Evolutionary conservation across 2,113 vertebrate genomes (phyloP), one percentile per base, ranked within the genome.

Genomic region (Hydropotes inermis): DNA sequence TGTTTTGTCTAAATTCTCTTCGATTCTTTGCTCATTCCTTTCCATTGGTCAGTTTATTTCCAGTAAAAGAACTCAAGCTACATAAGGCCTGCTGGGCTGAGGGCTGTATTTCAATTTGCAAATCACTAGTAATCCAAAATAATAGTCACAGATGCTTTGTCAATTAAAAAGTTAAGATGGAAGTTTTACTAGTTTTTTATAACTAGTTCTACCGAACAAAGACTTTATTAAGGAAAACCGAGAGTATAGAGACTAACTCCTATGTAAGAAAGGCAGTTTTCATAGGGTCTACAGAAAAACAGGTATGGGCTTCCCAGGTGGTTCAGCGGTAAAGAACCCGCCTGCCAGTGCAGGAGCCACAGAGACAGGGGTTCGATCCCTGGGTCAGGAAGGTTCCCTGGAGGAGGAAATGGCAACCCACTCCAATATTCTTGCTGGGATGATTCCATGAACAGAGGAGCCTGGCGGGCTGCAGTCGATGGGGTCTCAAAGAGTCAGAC

Each of bases 1-100:
- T 64, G 76, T 33, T 81, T 95, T 83, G 16, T 83, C 85, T 47
- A 84, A 87, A 58, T 93, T 92, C 5, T 33, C n/a, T 97, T 85
- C 36, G 16, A 86, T 33, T 43, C 43, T 84, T n/a, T 84, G 19
- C 8, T 85, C 15, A 57, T 89, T 84, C 27, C 33, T 97, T 81
- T 91, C 30, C n/a, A 3, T 15, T 95, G 19, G 15, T 13, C 47
- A 57, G 2, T 45, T 3, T 47, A 50, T 45, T 89, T 94, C 8
- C 43, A 76, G 15, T 61, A 61, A 91, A 87, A 89, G 19, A 39
- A 70, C 28, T 74, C 33, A 57, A 39, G 33, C 61, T 45, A 14
- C 25, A 1, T 61, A 9, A 30, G 30, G 61, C n/a, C 23, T 27
- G 5, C 57, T 91, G 50, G 10, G 28, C 55, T 76, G 12, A 87